Evolutionary conservation across 2,113 vertebrate genomes (phyloP).

Genomic region (Pheucticus melanocephalus): DNA sequence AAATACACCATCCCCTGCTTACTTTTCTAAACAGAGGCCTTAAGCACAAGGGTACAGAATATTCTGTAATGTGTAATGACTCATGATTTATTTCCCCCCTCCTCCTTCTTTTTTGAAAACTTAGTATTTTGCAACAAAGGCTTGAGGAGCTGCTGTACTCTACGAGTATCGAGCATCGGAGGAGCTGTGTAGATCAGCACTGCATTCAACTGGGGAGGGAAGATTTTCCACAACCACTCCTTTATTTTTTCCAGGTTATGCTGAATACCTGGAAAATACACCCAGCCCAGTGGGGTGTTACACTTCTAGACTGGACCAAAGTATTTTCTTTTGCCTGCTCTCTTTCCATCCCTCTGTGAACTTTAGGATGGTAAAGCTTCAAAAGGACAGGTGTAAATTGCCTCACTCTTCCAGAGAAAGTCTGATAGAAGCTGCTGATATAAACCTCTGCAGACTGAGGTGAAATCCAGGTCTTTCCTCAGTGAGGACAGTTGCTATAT

Average conservation of each 20-base stretch:
- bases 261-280: background rate
- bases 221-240: background rate
- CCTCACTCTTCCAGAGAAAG: background rate
- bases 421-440: background rate
- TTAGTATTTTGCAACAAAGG: background rate
- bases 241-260: background rate
- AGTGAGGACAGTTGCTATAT: background rate
- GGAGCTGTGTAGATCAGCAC: background rate
- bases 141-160: background rate
- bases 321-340: background rate
- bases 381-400: background rate
- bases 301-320: background rate
- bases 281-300: background rate
- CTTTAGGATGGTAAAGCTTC: background rate
- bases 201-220: fast-evolving
- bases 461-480: background rate
- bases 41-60: background rate
- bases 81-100: background rate
- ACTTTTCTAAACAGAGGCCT: background rate
- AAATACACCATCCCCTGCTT: background rate
- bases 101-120: background rate
- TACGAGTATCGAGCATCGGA: fast-evolving
- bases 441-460: background rate
- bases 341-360: background rate
- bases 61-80: background rate